Percentiles rank a stretch among this genome's conserved stretches.
Evolutionary conservation across 37 sponge, comb jelly and placozoan species (phyloP).

Genomic region (Axinella damicornis): DNA sequence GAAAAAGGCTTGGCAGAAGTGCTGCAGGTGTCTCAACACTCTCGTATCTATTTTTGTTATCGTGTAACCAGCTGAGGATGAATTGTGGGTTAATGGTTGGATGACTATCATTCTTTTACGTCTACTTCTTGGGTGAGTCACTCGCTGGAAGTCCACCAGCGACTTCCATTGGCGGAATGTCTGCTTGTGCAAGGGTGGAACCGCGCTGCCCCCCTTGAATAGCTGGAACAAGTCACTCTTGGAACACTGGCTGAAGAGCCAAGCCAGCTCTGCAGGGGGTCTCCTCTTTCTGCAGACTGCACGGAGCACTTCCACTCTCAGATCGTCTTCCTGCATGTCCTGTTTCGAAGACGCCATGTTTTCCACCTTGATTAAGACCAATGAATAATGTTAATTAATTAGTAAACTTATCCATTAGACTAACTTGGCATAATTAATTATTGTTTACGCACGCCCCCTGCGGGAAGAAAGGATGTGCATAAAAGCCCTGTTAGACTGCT

Average conservation of each 20-base stretch:
- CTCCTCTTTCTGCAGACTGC: neutral
- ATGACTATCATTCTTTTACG: conserved; percentile 53
- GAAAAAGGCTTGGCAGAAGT: conserved; percentile 71
- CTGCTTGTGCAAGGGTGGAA: conserved; percentile 49
- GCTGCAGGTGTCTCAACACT: conserved; percentile 27
- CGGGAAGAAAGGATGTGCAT: no score
- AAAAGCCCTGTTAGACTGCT: no score
- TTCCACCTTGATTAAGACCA: no score
- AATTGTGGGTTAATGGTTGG: conserved; percentile 53
- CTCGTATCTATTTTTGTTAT: conserved; percentile 3
- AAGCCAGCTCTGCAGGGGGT: neutral
- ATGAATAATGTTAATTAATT: no score
- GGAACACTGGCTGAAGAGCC: conserved; percentile 1
- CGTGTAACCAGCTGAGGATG: conserved; percentile 2
- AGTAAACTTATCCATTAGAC: no score
- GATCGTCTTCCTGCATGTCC: no score
- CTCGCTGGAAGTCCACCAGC: conserved; percentile 29
- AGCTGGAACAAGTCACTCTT: neutral
- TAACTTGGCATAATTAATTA: no score
- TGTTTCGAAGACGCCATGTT: no score
- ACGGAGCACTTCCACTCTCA: no score
- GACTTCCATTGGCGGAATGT: conserved; percentile 67
- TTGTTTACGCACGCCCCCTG: no score
- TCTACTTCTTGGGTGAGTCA: conserved; percentile 48
- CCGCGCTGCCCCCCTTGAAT: neutral